Conservation (phyloP, 2,113 vertebrate genomes). For the Rhombomys opimus region DNA sequence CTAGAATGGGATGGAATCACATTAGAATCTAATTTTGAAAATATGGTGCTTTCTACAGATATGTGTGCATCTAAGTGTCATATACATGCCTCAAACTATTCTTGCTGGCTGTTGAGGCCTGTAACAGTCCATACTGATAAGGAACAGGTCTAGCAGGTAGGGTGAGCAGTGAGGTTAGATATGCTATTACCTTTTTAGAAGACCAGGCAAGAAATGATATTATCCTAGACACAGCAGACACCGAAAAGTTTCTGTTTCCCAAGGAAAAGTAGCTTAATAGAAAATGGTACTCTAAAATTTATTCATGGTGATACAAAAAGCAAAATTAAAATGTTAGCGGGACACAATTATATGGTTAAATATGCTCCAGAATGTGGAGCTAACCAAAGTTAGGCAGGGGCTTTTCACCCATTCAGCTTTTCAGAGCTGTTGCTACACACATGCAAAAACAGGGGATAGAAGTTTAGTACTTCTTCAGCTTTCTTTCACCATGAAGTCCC, state of each 20-base stretch:
- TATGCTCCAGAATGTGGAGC: not conserved
- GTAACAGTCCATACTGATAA: not conserved
- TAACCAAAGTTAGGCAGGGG: too few species aligned
- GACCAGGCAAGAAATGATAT: not conserved
- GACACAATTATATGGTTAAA: not conserved
- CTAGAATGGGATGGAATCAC: not conserved
- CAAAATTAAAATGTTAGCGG: not conserved
- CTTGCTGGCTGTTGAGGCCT: not conserved
- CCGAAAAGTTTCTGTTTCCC: not conserved
- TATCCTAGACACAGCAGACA: not conserved
- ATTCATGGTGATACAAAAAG: not conserved
- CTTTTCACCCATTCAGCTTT: not conserved
- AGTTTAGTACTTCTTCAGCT: not conserved
- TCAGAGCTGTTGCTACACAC: not conserved
- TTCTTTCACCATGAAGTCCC: not conserved
- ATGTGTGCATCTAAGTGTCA: not conserved
- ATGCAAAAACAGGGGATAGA: not conserved
- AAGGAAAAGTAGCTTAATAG: not conserved
- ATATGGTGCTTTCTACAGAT: not conserved
- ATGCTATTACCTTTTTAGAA: not conserved
- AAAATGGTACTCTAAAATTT: not conserved
- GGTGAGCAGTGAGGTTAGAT: not conserved
- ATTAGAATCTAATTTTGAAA: constrained; percentile 8
- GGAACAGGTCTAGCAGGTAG: not conserved
- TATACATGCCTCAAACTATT: not conserved